Evolutionary conservation across 2,797 vertebrate genomes (phyloP), one percentile per base, ranked within the genome.

Genomic region (Coregonus ussuriensis): DNA sequence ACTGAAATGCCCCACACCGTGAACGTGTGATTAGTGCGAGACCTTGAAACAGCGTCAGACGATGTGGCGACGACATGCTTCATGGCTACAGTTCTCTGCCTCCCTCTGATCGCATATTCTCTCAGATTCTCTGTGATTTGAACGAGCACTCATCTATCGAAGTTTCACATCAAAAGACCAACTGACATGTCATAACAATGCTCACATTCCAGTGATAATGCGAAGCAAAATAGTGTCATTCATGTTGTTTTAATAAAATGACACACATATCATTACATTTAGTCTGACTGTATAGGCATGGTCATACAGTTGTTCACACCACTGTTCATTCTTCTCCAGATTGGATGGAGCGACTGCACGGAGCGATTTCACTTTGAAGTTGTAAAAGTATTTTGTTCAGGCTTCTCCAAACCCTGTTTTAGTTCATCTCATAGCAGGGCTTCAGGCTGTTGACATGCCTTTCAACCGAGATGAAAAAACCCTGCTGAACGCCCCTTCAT

Each of bases 361-460:
- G 63, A 33, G 14, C 6, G 1, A 15, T 68, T 35, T 68, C 4
- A 33, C 7, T 35, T 33, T 47, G 41, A 47, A 67, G 4, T 35
- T 21, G 14, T 63, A 51, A 79, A 71, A 75, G 25, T 18, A 35
- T 41, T 0, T 76, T 68, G 16, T 67, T 77, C n/a, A 41, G 71
- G 5, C 63, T 77, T 74, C 59, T 83, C 66, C 53, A 21, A 78
- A 67, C 67, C 9, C 41, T 76, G 66, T 41, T 75, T 47, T 73
- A 65, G 37, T 54, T n/a, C 74, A 18, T 16, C 0, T 2, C 31
- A 7, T 52, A 21, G 77, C 80, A 79, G 72, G 16, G 74, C 77
- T 82, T 67, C 75, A 68, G 78, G 77, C 80, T 29, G 85, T 41
- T 13, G 76, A 70, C 71, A 72, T 18, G 78, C 29, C 47, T 79